Conservation (phyloP, 2,113 vertebrate species). For the Crotophaga sulcirostris region DNA sequence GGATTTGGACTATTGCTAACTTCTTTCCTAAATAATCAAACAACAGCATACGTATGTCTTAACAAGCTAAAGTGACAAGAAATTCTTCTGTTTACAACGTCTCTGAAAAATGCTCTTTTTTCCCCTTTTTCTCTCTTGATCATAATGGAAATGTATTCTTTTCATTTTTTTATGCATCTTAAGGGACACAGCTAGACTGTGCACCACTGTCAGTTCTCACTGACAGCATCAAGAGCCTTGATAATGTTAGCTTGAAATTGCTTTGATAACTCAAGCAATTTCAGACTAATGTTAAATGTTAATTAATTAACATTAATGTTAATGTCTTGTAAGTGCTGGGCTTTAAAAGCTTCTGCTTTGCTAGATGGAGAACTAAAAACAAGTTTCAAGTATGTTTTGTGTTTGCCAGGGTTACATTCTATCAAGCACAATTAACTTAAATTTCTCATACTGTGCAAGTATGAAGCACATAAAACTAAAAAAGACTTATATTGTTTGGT, state of each 20-base stretch:
- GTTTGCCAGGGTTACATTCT: not conserved
- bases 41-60: not conserved
- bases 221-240: not conserved
- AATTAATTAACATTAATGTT: no score
- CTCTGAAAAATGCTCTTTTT: not conserved
- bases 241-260: not conserved
- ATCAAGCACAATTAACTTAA: not conserved
- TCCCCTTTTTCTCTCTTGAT: fast-evolving
- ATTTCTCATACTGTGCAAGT: not conserved
- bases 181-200: not conserved
- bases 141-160: not conserved
- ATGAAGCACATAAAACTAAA: not conserved
- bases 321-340: not conserved
- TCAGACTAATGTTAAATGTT: not conserved
- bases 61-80: not conserved
- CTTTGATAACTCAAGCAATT: not conserved
- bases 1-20: not conserved
- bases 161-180: not conserved
- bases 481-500: fast-evolving
- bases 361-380: not conserved
- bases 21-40: not conserved
- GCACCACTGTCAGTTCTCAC: not conserved
- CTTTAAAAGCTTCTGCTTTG: not conserved
- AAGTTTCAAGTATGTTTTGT: not conserved
- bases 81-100: not conserved